These are phyloP conservation scores for Notarius quadriscutis DNA, from an alignment of 2,113 vertebrate species.

Conservation along the genomic window DNA sequence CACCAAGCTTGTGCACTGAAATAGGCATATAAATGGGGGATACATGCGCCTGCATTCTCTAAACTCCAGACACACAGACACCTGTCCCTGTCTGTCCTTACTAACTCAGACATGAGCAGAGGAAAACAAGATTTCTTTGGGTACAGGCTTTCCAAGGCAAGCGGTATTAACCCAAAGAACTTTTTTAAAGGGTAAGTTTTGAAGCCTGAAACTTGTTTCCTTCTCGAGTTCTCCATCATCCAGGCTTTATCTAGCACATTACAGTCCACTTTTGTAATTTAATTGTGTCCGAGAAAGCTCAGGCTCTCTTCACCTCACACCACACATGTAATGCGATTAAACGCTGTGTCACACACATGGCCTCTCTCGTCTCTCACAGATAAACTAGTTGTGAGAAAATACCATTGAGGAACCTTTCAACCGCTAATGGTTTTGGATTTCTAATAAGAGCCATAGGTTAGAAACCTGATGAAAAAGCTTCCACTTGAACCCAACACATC, in stretches of 20 bases:
- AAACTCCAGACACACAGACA: slow-evolving; percentile 58
- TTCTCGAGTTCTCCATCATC: not conserved
- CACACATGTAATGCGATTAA: slow-evolving; percentile 15
- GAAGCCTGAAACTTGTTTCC: not conserved
- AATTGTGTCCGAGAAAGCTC: slow-evolving; percentile 22
- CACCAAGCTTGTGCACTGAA: slow-evolving; percentile 52
- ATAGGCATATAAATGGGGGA: slow-evolving; percentile 58
- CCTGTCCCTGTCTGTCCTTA: slow-evolving; percentile 61
- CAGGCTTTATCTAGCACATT: not conserved
- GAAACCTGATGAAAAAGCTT: not conserved
- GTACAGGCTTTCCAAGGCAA: not conserved
- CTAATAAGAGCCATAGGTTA: not conserved
- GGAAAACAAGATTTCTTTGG: not conserved
- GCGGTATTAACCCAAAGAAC: not conserved
- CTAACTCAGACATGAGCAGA: not conserved
- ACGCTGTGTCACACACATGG: slow-evolving; percentile 1
- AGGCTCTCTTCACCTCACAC: slow-evolving; percentile 10
- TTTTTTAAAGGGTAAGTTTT: not conserved
- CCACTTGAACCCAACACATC: not conserved
- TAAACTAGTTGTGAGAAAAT: slow-evolving; percentile 18
- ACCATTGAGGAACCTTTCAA: not conserved
- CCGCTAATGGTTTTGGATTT: slow-evolving; percentile 5
- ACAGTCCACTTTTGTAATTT: not conserved
- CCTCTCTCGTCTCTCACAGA: slow-evolving; percentile 8
- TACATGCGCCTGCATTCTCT: slow-evolving; percentile 57